Percentiles rank a stretch among this genome's conserved stretches.
Evolutionary conservation across 1,140 invertebrate genomes (phyloP).

Genomic region (Meloidogyne exigua): DNA sequence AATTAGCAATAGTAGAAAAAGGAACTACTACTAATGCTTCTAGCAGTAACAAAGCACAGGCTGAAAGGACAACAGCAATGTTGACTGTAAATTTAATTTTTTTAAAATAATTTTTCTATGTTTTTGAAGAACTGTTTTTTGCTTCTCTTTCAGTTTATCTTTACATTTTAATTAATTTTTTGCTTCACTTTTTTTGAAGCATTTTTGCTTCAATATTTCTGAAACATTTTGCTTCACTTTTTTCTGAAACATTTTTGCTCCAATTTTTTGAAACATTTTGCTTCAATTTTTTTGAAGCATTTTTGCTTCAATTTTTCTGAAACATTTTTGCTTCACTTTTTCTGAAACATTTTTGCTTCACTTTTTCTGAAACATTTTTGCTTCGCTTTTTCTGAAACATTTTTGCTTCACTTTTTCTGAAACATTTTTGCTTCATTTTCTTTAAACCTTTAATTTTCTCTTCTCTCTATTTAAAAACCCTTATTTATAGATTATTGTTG

Average conservation of each 20-base stretch:
- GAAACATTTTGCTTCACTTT: not conserved
- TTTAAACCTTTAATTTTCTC: not conserved
- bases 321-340: too few relatives aligned
- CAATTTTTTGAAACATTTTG: not conserved
- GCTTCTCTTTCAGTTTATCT: not conserved
- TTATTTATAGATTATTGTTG: conserved; percentile 53
- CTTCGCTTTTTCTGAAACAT: not conserved
- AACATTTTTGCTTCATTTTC: not conserved
- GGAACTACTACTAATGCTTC: too few relatives aligned
- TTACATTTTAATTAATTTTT: not conserved
- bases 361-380: not conserved
- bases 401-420: not conserved
- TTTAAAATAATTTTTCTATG: too few relatives aligned
- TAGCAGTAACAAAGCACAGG: conserved; percentile 40
- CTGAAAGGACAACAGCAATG: conserved; percentile 62
- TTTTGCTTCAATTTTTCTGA: too few relatives aligned
- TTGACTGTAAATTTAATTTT: conserved; percentile 25
- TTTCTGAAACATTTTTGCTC: not conserved
- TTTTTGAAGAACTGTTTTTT: too few relatives aligned
- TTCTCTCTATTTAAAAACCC: too few relatives aligned
- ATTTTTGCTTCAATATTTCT: not conserved
- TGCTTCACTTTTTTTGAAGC: too few relatives aligned
- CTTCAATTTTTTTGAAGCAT: too few relatives aligned
- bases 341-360: too few relatives aligned
- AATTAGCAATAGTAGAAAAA: not conserved